Conservation (phyloP, 2,113 vertebrate species). For the Trochalopteron elliotii region DNA sequence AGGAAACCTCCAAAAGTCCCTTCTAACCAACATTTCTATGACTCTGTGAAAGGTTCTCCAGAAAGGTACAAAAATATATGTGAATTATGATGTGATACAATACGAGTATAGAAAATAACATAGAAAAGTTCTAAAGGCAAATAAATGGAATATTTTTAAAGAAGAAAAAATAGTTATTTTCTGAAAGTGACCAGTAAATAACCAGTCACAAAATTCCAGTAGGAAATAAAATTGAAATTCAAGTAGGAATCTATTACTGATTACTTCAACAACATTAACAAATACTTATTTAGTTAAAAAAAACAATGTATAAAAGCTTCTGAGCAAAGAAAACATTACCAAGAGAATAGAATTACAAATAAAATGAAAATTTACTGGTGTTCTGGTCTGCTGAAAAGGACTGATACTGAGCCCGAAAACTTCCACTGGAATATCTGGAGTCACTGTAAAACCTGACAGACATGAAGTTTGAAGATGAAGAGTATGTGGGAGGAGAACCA, state of each 20-base stretch:
- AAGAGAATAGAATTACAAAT: neutral
- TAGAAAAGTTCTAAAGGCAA: neutral
- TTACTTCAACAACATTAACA: neutral
- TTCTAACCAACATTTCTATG: neutral
- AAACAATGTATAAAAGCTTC: neutral
- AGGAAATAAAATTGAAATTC: neutral
- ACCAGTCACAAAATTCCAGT: neutral
- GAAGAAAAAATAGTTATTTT: neutral
- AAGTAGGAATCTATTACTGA: neutral
- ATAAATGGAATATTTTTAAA: neutral
- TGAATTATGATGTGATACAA: neutral
- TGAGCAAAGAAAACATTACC: neutral
- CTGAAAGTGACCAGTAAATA: neutral
- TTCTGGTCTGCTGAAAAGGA: slow-evolving; percentile 16
- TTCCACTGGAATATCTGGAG: neutral
- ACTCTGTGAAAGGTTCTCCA: neutral
- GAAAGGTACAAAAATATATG: neutral
- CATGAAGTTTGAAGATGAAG: slow-evolving; percentile 71
- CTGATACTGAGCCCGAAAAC: slow-evolving; percentile 55
- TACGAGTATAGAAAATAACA: neutral
- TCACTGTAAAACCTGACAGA: slow-evolving; percentile 63
- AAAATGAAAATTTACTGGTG: slow-evolving; percentile 47
- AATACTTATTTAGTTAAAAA: neutral
- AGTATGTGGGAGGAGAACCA: neutral
- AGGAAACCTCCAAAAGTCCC: neutral